Conservation (phyloP, 2,797 vertebrate genomes). For the Carcharodon carcharias region DNA sequence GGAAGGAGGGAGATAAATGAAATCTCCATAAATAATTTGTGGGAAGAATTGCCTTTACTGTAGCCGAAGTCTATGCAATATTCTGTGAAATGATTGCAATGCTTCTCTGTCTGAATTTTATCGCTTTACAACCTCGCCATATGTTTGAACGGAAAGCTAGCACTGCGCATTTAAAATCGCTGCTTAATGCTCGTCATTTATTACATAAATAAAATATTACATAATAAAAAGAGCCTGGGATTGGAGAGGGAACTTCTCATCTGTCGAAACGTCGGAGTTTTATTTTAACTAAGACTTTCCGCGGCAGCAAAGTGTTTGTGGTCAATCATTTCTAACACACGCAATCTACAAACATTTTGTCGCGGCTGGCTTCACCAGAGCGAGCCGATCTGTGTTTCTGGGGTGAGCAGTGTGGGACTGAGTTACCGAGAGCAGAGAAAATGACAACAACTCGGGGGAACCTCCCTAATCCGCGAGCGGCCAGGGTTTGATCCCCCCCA, state of each 20-base stretch:
- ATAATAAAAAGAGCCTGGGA: background rate
- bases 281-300: background rate
- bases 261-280: background rate
- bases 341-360: background rate
- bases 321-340: background rate
- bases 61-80: constrained; percentile 4
- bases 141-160: background rate
- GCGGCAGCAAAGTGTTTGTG: background rate
- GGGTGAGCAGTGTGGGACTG: no score
- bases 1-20: constrained; percentile 7
- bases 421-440: background rate
- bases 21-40: constrained; percentile 35
- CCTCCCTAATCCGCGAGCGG: background rate
- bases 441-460: background rate
- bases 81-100: background rate
- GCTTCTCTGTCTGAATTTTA: background rate
- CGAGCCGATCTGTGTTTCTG: background rate
- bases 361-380: no score
- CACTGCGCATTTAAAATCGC: background rate
- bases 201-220: constrained; percentile 20
- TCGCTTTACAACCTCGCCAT: background rate
- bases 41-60: constrained; percentile 20
- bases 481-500: background rate
- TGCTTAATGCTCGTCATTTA: background rate
- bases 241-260: background rate